These are phyloP conservation scores for Triplophysa dalaica DNA, from an alignment of 2,113 vertebrate genomes.

Conservation along the genomic window DNA sequence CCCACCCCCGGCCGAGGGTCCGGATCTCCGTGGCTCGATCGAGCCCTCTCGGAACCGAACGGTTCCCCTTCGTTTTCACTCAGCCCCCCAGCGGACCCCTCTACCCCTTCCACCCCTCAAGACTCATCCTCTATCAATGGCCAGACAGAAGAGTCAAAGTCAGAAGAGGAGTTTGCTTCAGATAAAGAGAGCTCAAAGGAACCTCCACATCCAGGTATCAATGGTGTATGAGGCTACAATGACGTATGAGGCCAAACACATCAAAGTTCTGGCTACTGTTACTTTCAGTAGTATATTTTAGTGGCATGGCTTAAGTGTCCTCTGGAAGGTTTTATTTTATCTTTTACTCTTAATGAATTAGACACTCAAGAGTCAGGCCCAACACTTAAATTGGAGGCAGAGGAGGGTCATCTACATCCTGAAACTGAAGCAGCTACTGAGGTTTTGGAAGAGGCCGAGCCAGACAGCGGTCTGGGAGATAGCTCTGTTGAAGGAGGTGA, in stretches of 20 bases:
- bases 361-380: constrained; percentile 22
- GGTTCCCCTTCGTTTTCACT: constrained; percentile 60
- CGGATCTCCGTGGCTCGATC: constrained; percentile 72
- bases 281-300: background rate
- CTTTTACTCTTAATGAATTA: constrained; percentile 16
- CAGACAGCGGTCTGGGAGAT: constrained; percentile 47
- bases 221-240: background rate
- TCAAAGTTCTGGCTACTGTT: background rate
- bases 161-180: constrained; percentile 26
- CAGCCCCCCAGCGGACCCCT: constrained; percentile 63
- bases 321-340: background rate
- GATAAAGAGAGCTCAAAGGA: constrained; percentile 43
- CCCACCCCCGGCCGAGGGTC: constrained; percentile 60
- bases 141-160: constrained; percentile 57
- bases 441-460: constrained; percentile 52
- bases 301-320: background rate
- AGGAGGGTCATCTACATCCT: constrained; percentile 32
- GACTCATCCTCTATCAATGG: constrained; percentile 66
- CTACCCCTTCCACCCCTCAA: constrained; percentile 41
- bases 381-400: constrained; percentile 24
- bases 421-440: constrained; percentile 44
- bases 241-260: background rate
- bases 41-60: constrained; percentile 60
- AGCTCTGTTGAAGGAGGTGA: constrained; percentile 52
- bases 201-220: constrained; percentile 56